Evolutionary conservation across 2,113 vertebrate species (phyloP).

Genomic region (Amblyornis subalaris): DNA sequence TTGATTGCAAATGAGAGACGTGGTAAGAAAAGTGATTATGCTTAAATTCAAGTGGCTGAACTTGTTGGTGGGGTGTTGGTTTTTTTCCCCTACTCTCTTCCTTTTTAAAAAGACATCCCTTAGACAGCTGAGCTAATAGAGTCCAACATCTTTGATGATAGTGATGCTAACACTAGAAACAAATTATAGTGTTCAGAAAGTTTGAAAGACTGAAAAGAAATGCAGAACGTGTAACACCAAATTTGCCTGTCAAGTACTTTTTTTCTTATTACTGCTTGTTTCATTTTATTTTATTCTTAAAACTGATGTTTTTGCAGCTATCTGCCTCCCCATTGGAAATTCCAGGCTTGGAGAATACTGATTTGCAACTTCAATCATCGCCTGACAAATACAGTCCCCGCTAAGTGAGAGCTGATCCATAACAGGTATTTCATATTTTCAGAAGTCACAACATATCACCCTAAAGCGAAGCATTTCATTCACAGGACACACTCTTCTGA

Average conservation of each 20-base stretch:
- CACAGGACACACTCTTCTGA: conserved; percentile 63
- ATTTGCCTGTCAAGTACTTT: conserved; percentile 79
- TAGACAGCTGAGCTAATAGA: conserved; percentile 71
- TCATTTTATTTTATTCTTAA: conserved; percentile 77
- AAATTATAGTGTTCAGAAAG: conserved; percentile 81
- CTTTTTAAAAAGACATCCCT: conserved; percentile 55
- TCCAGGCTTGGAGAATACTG: conserved; percentile 64
- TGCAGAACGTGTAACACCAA: conserved; percentile 72
- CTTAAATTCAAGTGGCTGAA: conserved; percentile 51
- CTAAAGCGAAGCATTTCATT: conserved; percentile 66
- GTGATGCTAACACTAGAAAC: conserved; percentile 69
- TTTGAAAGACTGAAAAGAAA: conserved; percentile 75
- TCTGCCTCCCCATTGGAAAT: conserved; percentile 70
- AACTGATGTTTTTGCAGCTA: conserved; percentile 70
- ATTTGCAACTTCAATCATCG: conserved; percentile 73
- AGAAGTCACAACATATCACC: conserved; percentile 77
- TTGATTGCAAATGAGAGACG: conserved; percentile 11
- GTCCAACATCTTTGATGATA: conserved; percentile 70
- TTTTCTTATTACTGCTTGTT: conserved; percentile 72
- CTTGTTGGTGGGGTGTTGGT: neutral
- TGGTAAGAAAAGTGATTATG: conserved; percentile 24
- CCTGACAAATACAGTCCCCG: conserved; percentile 65
- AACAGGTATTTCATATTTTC: conserved; percentile 79
- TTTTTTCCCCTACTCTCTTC: neutral
- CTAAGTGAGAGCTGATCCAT: conserved; percentile 66